Evolutionary conservation across 2,113 vertebrate species (phyloP).

Genomic region (Pithys albifrons): DNA sequence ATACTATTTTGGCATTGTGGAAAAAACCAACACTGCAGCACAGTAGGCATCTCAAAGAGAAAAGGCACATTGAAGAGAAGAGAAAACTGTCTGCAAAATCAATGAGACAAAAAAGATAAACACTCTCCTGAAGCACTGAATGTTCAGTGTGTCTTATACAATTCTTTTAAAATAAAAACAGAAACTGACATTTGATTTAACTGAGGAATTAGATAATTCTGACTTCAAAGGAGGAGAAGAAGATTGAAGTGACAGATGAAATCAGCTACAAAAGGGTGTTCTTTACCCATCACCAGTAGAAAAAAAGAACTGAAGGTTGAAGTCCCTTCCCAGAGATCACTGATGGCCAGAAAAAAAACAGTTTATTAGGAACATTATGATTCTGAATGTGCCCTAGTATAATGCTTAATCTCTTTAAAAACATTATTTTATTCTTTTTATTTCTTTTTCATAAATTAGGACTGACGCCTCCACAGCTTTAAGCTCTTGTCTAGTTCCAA

Average conservation of each 20-base stretch:
- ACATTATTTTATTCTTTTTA: neutral
- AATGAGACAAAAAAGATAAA: constrained; percentile 44
- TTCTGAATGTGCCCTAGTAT: neutral
- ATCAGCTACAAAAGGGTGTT: constrained; percentile 5
- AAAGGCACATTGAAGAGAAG: neutral
- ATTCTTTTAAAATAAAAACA: neutral
- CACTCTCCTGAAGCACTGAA: neutral
- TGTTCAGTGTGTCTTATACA: neutral
- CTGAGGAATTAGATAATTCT: constrained; percentile 53
- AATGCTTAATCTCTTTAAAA: neutral
- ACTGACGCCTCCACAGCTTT: neutral
- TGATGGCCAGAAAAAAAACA: neutral
- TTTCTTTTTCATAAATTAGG: neutral
- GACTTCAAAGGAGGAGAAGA: constrained; percentile 19
- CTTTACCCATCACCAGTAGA: neutral
- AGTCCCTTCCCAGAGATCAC: neutral
- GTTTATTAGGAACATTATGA: neutral
- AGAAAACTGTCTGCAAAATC: constrained; percentile 46
- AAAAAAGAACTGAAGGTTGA: neutral
- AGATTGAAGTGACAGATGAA: constrained; percentile 6
- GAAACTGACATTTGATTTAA: constrained; percentile 42
- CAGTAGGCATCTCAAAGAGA: constrained; percentile 1
- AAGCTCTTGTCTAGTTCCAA: neutral
- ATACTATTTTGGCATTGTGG: neutral
- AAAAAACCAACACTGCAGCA: neutral